These are phyloP conservation scores for Fulica atra DNA, from an alignment of 2,113 vertebrate genomes.

Conservation along the genomic window DNA sequence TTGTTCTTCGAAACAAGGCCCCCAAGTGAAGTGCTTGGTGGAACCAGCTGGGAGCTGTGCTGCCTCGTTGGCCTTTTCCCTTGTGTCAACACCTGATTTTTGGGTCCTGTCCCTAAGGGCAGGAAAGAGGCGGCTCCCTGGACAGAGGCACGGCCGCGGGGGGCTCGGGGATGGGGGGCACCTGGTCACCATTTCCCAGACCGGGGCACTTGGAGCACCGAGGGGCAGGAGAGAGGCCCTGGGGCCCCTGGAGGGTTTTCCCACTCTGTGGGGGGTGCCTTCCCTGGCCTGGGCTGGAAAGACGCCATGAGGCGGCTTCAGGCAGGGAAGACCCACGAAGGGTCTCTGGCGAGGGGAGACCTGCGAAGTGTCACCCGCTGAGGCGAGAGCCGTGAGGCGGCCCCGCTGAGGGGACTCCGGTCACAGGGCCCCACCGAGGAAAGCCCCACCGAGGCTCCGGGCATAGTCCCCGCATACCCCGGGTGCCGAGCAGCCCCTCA, in stretches of 20 bases:
- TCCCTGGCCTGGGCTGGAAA: not conserved
- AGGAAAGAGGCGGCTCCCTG: not conserved
- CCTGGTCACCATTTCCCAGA: fast-evolving
- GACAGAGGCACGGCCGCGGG: fast-evolving
- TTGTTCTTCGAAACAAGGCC: not conserved
- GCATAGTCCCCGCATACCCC: not conserved
- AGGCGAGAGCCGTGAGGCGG: too few relatives aligned
- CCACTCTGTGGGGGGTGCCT: not conserved
- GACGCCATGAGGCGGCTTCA: not conserved
- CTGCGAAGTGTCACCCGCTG: too few relatives aligned
- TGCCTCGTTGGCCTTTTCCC: not conserved
- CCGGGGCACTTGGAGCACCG: fast-evolving
- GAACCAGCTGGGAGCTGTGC: not conserved
- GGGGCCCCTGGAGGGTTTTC: not conserved
- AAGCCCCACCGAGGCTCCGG: not conserved
- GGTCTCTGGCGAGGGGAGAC: too few relatives aligned
- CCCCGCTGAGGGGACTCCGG: not conserved
- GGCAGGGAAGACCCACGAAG: not conserved
- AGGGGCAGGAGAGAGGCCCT: fast-evolving
- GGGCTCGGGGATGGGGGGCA: not conserved
- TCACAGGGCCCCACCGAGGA: not conserved
- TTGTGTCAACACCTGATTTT: not conserved
- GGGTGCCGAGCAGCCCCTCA: not conserved
- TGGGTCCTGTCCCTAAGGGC: not conserved
- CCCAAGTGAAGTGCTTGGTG: not conserved